phyloP scores from a whole-genome alignment of 2,888 invertebrate genomes.

The Protonemura montana region DNA sequence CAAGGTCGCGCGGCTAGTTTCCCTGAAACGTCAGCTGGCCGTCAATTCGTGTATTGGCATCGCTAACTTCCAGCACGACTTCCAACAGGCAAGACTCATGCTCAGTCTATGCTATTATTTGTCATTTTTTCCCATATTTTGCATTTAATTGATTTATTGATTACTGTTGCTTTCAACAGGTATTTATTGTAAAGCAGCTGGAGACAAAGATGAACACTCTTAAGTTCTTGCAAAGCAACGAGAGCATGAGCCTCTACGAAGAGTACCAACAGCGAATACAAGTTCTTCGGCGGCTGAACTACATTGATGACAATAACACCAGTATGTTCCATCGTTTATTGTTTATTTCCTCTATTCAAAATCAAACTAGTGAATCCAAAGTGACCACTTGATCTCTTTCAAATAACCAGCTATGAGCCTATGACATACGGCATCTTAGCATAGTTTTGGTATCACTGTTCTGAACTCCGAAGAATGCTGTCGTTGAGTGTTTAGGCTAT shows the following conservation, averaged over 20 bases:
- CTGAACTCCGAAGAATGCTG: too few species aligned
- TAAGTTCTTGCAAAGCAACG: slow-evolving; percentile 79
- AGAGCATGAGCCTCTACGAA: slow-evolving; percentile 85
- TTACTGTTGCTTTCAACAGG: slow-evolving; percentile 65
- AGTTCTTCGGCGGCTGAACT: slow-evolving; percentile 78
- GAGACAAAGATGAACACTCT: slow-evolving; percentile 74
- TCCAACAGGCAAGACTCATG: background rate
- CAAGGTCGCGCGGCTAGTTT: background rate
- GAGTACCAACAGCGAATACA: slow-evolving; percentile 86
- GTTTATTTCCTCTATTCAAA: too few species aligned
- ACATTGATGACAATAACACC: slow-evolving; percentile 76
- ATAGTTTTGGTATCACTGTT: too few species aligned
- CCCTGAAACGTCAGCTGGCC: slow-evolving; percentile 15
- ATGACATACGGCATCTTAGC: too few species aligned
- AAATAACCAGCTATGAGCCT: too few species aligned
- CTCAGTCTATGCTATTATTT: too few species aligned
- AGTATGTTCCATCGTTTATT: too few species aligned
- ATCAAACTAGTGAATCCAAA: too few species aligned
- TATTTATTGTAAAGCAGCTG: slow-evolving; percentile 77
- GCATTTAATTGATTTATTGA: slow-evolving; percentile 58
- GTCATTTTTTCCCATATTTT: too few species aligned
- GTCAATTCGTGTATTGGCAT: slow-evolving; percentile 39
- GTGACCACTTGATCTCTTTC: too few species aligned
- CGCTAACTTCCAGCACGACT: slow-evolving; percentile 50
- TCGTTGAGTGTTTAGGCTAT: too few species aligned